A percentile compares a stretch with the other conserved stretches of the same genome.
phyloP scores from a whole-genome alignment of 2,113 vertebrate genomes.

The Gila orcuttii region DNA sequence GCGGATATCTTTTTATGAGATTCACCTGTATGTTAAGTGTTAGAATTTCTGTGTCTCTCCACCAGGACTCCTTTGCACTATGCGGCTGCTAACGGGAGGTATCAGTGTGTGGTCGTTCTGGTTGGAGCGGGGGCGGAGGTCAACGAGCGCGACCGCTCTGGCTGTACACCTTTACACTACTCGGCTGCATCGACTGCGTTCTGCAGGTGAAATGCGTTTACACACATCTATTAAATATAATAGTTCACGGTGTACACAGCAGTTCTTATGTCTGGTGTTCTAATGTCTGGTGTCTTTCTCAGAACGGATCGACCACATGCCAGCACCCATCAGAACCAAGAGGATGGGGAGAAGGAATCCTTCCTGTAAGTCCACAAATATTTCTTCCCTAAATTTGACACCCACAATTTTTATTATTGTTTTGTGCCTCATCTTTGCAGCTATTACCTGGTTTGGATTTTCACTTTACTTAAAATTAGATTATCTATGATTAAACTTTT shows the following conservation, averaged over 20 bases:
- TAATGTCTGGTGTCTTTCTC: background rate
- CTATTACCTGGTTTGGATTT: background rate
- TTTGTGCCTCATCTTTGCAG: background rate
- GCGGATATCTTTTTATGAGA: background rate
- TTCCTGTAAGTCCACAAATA: slow-evolving; percentile 49
- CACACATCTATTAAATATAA: background rate
- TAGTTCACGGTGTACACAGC: background rate
- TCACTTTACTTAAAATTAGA: background rate
- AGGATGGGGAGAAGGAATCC: slow-evolving; percentile 55
- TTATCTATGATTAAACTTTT: no score
- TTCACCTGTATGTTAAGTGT: background rate
- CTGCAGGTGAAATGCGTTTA: slow-evolving; percentile 74
- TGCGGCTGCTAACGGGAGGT: slow-evolving; percentile 90
- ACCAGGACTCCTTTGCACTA: slow-evolving; percentile 94
- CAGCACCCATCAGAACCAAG: slow-evolving; percentile 53
- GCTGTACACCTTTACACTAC: slow-evolving; percentile 93
- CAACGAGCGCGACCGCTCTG: slow-evolving; percentile 87
- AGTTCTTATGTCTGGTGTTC: background rate
- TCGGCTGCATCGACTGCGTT: slow-evolving; percentile 93
- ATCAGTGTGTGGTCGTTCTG: slow-evolving; percentile 88
- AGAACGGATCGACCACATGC: slow-evolving; percentile 49
- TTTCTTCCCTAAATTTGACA: background rate
- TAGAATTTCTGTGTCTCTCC: background rate
- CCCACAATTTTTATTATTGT: background rate
- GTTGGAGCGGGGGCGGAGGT: slow-evolving; percentile 87